Evolutionary conservation across 2,888 invertebrate genomes (phyloP).

Genomic region (Cyclophora albipunctata): DNA sequence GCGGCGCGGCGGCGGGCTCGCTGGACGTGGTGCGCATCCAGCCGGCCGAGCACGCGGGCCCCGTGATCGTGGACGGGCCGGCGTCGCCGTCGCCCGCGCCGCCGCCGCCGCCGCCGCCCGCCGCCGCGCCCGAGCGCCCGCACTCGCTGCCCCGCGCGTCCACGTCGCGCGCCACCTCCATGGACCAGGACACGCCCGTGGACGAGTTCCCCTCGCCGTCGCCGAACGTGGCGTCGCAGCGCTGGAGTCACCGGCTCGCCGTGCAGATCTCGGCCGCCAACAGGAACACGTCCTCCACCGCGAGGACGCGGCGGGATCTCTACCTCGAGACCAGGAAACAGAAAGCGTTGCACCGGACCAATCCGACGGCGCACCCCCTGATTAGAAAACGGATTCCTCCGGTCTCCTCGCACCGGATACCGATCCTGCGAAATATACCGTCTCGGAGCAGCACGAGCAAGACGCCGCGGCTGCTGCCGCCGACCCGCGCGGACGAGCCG

Average conservation of each 20-base stretch:
- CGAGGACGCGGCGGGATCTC: slow-evolving; percentile 52
- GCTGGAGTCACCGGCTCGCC: slow-evolving; percentile 62
- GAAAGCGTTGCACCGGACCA: slow-evolving; percentile 61
- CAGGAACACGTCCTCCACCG: slow-evolving; percentile 57
- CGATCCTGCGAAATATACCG: slow-evolving; percentile 47
- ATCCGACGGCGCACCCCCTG: slow-evolving; percentile 56
- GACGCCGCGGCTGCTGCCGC: slow-evolving; percentile 24
- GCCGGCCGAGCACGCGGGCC: slow-evolving; percentile 55
- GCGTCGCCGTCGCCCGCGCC: slow-evolving; percentile 18
- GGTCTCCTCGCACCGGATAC: slow-evolving; percentile 53
- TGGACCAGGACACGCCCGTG: slow-evolving; percentile 12
- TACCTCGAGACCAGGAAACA: slow-evolving; percentile 54
- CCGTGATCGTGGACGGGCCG: slow-evolving; percentile 54
- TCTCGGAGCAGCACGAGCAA: slow-evolving; percentile 22
- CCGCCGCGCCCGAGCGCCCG: slow-evolving; percentile 56
- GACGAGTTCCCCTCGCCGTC: slow-evolving; percentile 23
- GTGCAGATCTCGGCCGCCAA: slow-evolving; percentile 67
- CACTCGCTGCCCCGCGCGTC: slow-evolving; percentile 26
- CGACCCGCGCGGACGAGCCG: slow-evolving; percentile 36
- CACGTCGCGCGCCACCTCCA: slow-evolving; percentile 21
- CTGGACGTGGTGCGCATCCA: slow-evolving; percentile 56
- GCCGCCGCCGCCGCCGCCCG: slow-evolving; percentile 23
- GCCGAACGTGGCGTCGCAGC: slow-evolving; percentile 26
- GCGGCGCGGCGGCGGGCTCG: slow-evolving; percentile 36
- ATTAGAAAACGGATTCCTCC: slow-evolving; percentile 52